Conservation (phyloP, 2,797 vertebrate species). For the Acomys russatus region DNA sequence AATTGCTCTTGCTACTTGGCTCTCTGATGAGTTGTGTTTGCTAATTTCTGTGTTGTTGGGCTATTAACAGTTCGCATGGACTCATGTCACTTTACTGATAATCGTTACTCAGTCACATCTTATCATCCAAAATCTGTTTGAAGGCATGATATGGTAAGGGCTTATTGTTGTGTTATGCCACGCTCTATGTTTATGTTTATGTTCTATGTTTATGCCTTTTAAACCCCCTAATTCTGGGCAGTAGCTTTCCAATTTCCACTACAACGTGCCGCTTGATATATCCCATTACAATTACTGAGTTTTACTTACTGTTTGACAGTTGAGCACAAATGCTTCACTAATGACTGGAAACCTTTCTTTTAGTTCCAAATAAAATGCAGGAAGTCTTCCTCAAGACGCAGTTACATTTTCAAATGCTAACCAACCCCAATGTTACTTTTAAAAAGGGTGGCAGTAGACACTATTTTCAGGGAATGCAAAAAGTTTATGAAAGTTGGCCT, state of each 20-base stretch:
- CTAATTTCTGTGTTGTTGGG: slow-evolving; percentile 90
- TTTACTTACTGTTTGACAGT: slow-evolving; percentile 16
- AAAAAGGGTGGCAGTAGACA: background rate
- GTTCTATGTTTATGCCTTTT: slow-evolving; percentile 34
- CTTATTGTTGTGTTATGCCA: slow-evolving; percentile 58
- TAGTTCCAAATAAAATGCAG: slow-evolving; percentile 37
- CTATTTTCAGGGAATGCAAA: background rate
- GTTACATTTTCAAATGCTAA: slow-evolving; percentile 2
- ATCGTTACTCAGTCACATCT: slow-evolving; percentile 99
- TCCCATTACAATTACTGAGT: slow-evolving; percentile 10
- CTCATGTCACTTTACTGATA: slow-evolving; percentile 99
- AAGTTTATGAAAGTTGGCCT: background rate
- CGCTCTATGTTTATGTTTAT: slow-evolving; percentile 69
- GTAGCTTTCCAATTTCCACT: slow-evolving; percentile 39
- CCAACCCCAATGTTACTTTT: background rate
- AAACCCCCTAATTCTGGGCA: slow-evolving; percentile 12
- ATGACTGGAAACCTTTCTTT: background rate
- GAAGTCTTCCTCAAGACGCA: background rate
- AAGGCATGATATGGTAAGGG: slow-evolving; percentile 99
- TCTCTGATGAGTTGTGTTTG: slow-evolving; percentile 74
- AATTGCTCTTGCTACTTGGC: slow-evolving; percentile 66
- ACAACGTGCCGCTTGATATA: background rate
- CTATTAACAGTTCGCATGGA: slow-evolving; percentile 99
- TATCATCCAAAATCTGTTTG: slow-evolving; percentile 99
- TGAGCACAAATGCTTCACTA: slow-evolving; percentile 36